These are phyloP conservation scores for Anomalospiza imberbis DNA, from an alignment of 2,797 vertebrate genomes.

Conservation along the genomic window DNA sequence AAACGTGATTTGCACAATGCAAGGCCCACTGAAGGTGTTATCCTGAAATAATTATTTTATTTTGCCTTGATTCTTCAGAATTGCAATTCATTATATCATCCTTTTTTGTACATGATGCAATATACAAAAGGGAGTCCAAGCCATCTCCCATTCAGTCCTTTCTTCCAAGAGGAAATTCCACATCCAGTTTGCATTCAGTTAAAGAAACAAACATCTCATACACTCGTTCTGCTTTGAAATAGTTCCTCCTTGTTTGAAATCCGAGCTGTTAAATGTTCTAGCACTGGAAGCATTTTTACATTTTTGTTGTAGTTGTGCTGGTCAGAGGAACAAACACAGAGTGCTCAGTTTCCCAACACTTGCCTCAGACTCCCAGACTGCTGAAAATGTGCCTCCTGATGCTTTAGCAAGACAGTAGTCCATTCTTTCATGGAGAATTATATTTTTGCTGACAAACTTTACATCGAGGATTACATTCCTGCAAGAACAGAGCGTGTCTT, in stretches of 20 bases:
- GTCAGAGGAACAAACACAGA: neutral
- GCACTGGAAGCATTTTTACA: neutral
- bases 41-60: neutral
- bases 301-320: constrained; percentile 1
- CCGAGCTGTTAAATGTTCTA: neutral
- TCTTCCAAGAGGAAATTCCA: constrained; percentile 63
- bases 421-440: neutral
- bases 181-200: constrained; percentile 51
- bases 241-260: constrained; percentile 32
- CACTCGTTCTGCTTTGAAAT: neutral
- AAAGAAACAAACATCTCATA: constrained; percentile 45
- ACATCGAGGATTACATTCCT: neutral
- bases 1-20: neutral
- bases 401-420: constrained; percentile 21
- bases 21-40: neutral
- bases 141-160: neutral
- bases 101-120: constrained; percentile 35
- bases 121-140: neutral
- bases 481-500: neutral
- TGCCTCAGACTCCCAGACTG: neutral
- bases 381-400: neutral
- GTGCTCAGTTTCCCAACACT: neutral
- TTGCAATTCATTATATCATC: constrained; percentile 6
- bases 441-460: constrained; percentile 19
- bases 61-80: neutral